A percentile compares a stretch with the other conserved stretches of the same genome.
Conservation (phyloP, 2,113 vertebrate genomes). For the Nothoprocta perdicaria region DNA sequence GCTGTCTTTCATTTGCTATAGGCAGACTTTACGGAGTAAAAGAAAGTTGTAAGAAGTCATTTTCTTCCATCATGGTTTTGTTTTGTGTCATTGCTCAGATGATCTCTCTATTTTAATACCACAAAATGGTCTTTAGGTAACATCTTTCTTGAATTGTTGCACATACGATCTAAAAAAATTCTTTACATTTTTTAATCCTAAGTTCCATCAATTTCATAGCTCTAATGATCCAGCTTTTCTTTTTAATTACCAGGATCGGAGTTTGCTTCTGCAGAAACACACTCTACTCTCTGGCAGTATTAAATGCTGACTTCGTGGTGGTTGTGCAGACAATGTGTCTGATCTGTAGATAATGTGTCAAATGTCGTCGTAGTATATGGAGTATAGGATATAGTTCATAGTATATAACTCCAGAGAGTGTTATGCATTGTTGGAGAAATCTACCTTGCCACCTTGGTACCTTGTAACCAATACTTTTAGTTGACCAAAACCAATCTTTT, state of each 20-base stretch:
- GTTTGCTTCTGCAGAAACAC: constrained; percentile 18
- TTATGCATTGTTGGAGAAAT: background rate
- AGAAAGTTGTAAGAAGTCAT: background rate
- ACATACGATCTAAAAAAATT: background rate
- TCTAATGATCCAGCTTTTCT: background rate
- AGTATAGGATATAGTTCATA: background rate
- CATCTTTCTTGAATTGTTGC: background rate
- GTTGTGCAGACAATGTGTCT: background rate
- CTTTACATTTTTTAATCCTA: background rate
- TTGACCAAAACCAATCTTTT: background rate
- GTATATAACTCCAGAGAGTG: background rate
- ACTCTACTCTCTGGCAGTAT: constrained; percentile 2
- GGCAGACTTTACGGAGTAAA: background rate
- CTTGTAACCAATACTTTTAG: background rate
- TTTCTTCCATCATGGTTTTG: background rate
- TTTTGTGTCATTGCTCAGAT: background rate
- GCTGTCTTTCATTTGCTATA: background rate
- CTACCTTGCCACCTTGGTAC: background rate
- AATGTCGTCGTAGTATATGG: background rate
- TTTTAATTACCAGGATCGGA: constrained; percentile 24
- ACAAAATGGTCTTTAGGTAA: background rate
- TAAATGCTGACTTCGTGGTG: constrained; percentile 42
- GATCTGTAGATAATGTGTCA: constrained; percentile 47
- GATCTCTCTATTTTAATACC: background rate
- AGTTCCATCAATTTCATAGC: background rate